Evolutionary conservation across 2,797 vertebrate species (phyloP), one percentile per base, ranked within the genome.

Genomic region (Pseudochirops corinnae): DNA sequence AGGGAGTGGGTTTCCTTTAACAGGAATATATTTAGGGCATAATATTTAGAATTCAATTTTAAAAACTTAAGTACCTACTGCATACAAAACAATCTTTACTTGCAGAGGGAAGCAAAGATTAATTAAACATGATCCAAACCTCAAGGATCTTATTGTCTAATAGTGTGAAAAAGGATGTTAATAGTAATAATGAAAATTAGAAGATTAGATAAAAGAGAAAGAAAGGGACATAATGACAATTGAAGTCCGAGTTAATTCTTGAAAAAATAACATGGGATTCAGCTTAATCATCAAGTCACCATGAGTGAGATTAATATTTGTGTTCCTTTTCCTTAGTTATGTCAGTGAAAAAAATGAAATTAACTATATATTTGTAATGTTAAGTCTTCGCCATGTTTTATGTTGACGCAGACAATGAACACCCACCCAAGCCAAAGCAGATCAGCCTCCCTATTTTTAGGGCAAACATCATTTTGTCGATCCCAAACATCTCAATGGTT

Each of bases 401-500:
- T 93, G 5, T 98, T 93, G 87, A 95, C 98, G 98, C 98, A 98
- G 99, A 99, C 62, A 98, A 98, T 67, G 98, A 98, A 21, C 98
- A 93, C 95, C 29, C 93, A 2, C 98, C 96, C 93, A 98, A 98
- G 90, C 98, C 97, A 90, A 99, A 98, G 97, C 98, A 92, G 96
- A 98, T 60, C 0, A 33, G 92, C 92, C 97, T 97, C 93, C 99
- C 99, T 74, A 99, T 99, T 98, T 99, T 99, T 98, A 99, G 98
- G 97, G 99, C 99, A 21, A 98, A 92, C 50, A 98, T 99, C 97
- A 99, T 98, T 46, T 98, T 99, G 60, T 98, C 99, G 94, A 99
- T 99, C 93, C 99, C 99, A 93, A 99, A 99, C 97, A 99, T 99
- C 2, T 56, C 98, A 92, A 99, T 99, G 98, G 97, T 98, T 92